Evolutionary conservation across 2,888 invertebrate species (phyloP).

Genomic region (Disparrhopalites patrizii): DNA sequence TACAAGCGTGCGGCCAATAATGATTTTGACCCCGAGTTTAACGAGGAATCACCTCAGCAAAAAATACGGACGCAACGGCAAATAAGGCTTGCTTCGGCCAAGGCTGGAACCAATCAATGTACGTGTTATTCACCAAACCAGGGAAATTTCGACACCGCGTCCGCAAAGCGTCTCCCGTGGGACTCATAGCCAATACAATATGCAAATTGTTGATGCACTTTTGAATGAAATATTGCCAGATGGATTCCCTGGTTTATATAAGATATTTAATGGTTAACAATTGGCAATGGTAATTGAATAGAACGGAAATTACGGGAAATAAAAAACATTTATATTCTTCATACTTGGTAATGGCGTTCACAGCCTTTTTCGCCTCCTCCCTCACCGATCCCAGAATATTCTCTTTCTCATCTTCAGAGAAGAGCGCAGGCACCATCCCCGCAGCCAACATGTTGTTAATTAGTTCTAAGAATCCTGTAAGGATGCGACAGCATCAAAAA

Average conservation of each 20-base stretch:
- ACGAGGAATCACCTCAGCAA: constrained; percentile 68
- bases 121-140: constrained; percentile 84
- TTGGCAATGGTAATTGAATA: neutral
- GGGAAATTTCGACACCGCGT: constrained; percentile 86
- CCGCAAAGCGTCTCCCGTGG: constrained; percentile 74
- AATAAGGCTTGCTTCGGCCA: constrained; percentile 87
- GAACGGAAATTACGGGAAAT: neutral
- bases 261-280: no score
- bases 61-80: constrained; percentile 79
- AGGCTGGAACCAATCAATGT: constrained; percentile 90
- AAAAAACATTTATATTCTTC: constrained; percentile 27
- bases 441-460: constrained; percentile 89
- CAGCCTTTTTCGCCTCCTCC: constrained; percentile 65
- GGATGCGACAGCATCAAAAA: neutral
- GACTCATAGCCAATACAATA: constrained; percentile 87
- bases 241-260: constrained; percentile 73
- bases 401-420: constrained; percentile 84
- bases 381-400: constrained; percentile 67
- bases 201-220: constrained; percentile 79
- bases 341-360: constrained; percentile 68
- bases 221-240: constrained; percentile 79
- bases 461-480: constrained; percentile 73
- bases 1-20: no score
- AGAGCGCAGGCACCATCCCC: constrained; percentile 81
- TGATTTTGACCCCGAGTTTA: no score